These are phyloP conservation scores for Seira musarum DNA, from an alignment of 2,888 invertebrate genomes.

Conservation along the genomic window DNA sequence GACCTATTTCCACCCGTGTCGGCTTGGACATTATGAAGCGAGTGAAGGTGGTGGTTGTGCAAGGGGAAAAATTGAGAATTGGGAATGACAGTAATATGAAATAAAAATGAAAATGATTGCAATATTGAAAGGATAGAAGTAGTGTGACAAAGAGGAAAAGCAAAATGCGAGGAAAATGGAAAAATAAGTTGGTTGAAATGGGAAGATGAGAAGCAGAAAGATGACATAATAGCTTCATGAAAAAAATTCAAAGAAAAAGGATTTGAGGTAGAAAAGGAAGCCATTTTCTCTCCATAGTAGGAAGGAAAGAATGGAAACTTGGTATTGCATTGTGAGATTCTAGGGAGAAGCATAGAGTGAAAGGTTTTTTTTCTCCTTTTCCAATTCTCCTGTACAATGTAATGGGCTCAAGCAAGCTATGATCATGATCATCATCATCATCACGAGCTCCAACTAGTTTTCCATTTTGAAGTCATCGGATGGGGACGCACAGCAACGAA, in stretches of 20 bases:
- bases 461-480: too few species aligned
- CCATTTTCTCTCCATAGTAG: not conserved
- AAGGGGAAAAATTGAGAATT: too few species aligned
- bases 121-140: not conserved
- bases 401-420: too few species aligned
- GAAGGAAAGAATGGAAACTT: constrained; percentile 3
- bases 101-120: not conserved
- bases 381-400: too few species aligned
- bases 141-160: constrained; percentile 4
- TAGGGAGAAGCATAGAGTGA: too few species aligned
- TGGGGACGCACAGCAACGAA: not conserved
- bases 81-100: too few species aligned
- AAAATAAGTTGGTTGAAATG: constrained; percentile 6
- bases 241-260: not conserved
- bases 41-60: too few species aligned
- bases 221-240: constrained; percentile 7
- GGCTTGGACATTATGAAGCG: too few species aligned
- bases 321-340: not conserved
- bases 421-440: too few species aligned
- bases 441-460: too few species aligned
- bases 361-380: too few species aligned
- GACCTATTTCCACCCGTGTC: too few species aligned
- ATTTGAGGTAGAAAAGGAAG: constrained; percentile 1
- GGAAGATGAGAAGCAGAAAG: constrained; percentile 11
- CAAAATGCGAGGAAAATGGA: constrained; percentile 1